A percentile compares a stretch with the other conserved stretches of the same genome.
phyloP scores from a whole-genome alignment of 2,113 vertebrate species.

The Istiophorus platypterus region DNA sequence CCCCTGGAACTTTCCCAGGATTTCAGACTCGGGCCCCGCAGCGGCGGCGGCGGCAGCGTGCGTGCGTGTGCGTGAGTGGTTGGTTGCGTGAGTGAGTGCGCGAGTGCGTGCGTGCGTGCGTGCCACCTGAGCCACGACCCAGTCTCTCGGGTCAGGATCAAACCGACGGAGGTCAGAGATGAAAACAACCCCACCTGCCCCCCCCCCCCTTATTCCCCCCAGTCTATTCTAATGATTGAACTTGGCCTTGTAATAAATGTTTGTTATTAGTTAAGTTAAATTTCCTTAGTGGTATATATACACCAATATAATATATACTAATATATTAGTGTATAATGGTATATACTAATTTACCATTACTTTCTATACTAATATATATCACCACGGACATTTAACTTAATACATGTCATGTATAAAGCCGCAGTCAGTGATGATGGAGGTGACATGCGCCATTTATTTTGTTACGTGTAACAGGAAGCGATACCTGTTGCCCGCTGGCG shows the following conservation, averaged over 20 bases:
- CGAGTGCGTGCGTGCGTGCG: background rate
- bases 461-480: background rate
- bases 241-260: background rate
- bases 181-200: conserved; percentile 53
- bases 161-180: background rate
- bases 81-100: background rate
- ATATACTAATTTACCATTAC: no score
- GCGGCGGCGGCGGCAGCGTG: background rate
- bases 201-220: background rate
- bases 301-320: no score
- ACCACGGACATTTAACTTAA: no score
- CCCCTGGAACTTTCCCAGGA: conserved; percentile 85
- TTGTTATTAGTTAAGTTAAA: background rate
- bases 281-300: background rate
- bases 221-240: background rate
- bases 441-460: background rate
- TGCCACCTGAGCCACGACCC: conserved; percentile 53
- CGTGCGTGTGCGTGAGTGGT: background rate
- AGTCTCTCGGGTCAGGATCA: background rate
- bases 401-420: no score
- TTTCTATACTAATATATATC: no score
- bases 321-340: no score
- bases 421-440: background rate
- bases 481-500: background rate
- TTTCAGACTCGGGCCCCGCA: conserved; percentile 38